Base-by-base conservation (phyloP, 2,797 vertebrate genomes). In the Peromyscus nudipes region DNA sequence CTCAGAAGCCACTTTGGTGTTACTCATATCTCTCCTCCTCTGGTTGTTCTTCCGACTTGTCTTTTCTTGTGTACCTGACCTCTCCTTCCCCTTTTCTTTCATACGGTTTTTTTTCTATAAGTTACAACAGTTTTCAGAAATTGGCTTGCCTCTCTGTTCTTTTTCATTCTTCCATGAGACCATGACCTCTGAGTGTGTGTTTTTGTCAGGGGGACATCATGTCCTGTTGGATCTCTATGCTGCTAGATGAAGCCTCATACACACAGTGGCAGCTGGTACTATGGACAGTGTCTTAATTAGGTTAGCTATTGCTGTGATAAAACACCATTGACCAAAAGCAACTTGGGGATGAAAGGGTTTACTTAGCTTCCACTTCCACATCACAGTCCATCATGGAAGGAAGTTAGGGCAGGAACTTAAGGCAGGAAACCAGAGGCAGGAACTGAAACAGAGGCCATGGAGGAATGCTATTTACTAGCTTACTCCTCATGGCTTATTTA, bases 141-240 rank as follows among this genome's bases (percentile, higher is more conserved):
- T n/a, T 27, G 2, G 83, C 43, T 87, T 65, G 37, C 23, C 21
- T 90, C 69, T 95, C 65, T 43, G 29, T 25, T 95, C 6, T 67
- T 95, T 85, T 91, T 86, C 8, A 34, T 86, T 89, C 43, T 25
- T 94, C 27, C 62, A 27, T 23, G 89, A 89, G 82, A 71, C 43
- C 25, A 12, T 13, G 76, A 57, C 12, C 49, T 21, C 31, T 60
- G 25, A 40, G 5, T 55, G 17, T 17, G 55, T 17, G 55, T 19
- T 52, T 52, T 52, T 52, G 52, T 52, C 52, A 55, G 17, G 16
- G 21, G 34, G n/a, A 17, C 14, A 4, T 75, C 17, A 0, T 43
- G 40, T 55, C 37, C 79, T 73, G 7, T 2, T 52, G 64, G 8
- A 5, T 57, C 16, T 60, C 21, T 17, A 5, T 9, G 55, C 52